Conservation (phyloP, 2,797 vertebrate genomes). For the Mus spretus region DNA sequence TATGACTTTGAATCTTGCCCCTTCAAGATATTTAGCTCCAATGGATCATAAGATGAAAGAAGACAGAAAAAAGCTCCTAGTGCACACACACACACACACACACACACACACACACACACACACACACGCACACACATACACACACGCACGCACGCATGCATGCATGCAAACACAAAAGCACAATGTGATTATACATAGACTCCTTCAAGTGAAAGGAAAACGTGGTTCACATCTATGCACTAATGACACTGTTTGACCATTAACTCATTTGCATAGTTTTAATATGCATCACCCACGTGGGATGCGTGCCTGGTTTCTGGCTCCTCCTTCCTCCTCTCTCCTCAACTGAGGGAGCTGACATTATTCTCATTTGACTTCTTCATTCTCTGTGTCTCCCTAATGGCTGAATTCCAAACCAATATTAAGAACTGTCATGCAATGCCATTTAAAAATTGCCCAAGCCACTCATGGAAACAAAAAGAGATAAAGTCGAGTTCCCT, state of each 20-base stretch:
- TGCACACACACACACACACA: fast-evolving
- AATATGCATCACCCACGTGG: not conserved
- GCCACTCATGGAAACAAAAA: not conserved
- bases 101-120: not conserved
- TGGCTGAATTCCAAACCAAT: conserved; percentile 11
- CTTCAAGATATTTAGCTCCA: conserved; percentile 1
- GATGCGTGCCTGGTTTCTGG: not conserved
- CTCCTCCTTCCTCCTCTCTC: not conserved
- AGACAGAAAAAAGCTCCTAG: conserved; percentile 1
- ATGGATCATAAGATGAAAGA: conserved; percentile 13
- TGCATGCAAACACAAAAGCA: not conserved
- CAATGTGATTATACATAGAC: not conserved
- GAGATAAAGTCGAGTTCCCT: not conserved
- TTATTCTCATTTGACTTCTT: conserved; percentile 45
- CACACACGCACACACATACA: too few relatives aligned
- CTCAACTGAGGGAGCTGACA: not conserved
- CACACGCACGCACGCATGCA: not conserved
- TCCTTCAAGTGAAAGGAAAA: not conserved
- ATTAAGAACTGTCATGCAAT: not conserved
- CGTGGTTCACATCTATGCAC: not conserved
- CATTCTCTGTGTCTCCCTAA: conserved; percentile 34
- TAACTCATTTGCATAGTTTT: not conserved
- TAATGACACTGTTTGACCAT: not conserved
- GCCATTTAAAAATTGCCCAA: not conserved
- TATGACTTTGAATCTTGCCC: conserved; percentile 17